Base-by-base conservation (phyloP, 2,797 vertebrate species). In the Catharus ustulatus region DNA sequence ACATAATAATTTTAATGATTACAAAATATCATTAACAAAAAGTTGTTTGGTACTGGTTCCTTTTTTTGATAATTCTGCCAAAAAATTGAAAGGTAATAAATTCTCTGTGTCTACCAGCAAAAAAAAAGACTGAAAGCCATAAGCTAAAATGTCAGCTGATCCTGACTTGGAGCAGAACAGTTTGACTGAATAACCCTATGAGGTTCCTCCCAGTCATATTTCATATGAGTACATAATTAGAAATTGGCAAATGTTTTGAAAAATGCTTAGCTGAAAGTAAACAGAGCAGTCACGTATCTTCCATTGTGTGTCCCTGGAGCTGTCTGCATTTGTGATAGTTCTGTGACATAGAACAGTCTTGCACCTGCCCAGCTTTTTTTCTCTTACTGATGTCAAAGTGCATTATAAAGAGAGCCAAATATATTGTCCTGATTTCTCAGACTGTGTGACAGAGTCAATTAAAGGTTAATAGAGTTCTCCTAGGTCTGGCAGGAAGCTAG, bases 391-490 rank as follows among this genome's bases (percentile, higher is more conserved):
- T 85, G 30, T 54, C 40, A 69, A 89, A 84, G 46, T 43, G 38
- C 42, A 4, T 75, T 82, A 52, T 30, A 46, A 64, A 64, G 46
- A 77, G 12, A 90, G 75, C 19, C 59, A 55, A 55, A 19, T 30
- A 48, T 14, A 34, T 78, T 75, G 72, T 64, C 57, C 57, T 69
- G 49, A 61, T 71, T 85, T 89, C 68, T 83, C 45, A 59, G 76
- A 30, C 3, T 43, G 42, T 20, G 46, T 86, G 74, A 85, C 48
- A 87, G 40, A 63, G 58, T 77, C 46, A 73, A 64, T 82, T 75
- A 87, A 84, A 82, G 51, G 58, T 84, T 93, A 88, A 84, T 64
- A 64, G 81, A 79, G 77, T 79, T 87, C 48, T 92, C 10, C 21
- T 40, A 52, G 40, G 32, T 72, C 68, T 84, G 43, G 69, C 30